Evolutionary conservation across 2,888 invertebrate species (phyloP).

Genomic region (Melanchra persicariae): DNA sequence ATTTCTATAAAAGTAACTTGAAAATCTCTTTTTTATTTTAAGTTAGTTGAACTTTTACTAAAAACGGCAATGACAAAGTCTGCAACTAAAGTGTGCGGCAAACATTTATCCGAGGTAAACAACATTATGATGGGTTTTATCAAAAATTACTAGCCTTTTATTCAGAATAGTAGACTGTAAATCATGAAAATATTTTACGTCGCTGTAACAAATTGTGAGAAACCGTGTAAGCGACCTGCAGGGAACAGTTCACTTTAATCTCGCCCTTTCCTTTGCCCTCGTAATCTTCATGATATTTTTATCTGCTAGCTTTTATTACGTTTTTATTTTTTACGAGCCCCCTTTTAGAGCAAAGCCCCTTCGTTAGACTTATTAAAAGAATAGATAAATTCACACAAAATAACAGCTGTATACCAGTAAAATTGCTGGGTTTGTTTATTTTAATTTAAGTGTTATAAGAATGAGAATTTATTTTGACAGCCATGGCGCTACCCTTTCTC

Average conservation of each 20-base stretch:
- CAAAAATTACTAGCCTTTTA: slow-evolving; percentile 11
- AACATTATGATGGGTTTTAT: neutral
- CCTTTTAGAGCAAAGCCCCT: slow-evolving; percentile 64
- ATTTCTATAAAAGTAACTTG: slow-evolving; percentile 11
- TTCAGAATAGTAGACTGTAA: slow-evolving; percentile 11
- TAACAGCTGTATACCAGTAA: slow-evolving; percentile 65
- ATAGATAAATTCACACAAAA: slow-evolving; percentile 71
- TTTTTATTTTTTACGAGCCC: slow-evolving; percentile 81
- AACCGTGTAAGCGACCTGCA: slow-evolving; percentile 71
- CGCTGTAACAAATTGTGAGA: slow-evolving; percentile 74
- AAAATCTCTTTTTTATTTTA: slow-evolving; percentile 37
- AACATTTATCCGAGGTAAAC: neutral
- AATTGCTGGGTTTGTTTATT: slow-evolving; percentile 53
- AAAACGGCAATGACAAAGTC: neutral
- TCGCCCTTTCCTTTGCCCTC: slow-evolving; percentile 72
- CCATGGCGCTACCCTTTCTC: slow-evolving; percentile 6
- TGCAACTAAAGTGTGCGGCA: neutral
- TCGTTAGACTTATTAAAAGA: slow-evolving; percentile 70
- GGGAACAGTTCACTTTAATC: slow-evolving; percentile 74
- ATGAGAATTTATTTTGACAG: slow-evolving; percentile 35
- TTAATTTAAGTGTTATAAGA: slow-evolving; percentile 41
- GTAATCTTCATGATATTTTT: slow-evolving; percentile 84
- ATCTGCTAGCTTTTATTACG: slow-evolving; percentile 79
- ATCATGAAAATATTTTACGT: slow-evolving; percentile 67
- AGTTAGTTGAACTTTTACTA: neutral